Percentiles rank a stretch among this genome's conserved stretches.
phyloP scores from a whole-genome alignment of 2,888 invertebrate species.

The Ptychoptera albimana region DNA sequence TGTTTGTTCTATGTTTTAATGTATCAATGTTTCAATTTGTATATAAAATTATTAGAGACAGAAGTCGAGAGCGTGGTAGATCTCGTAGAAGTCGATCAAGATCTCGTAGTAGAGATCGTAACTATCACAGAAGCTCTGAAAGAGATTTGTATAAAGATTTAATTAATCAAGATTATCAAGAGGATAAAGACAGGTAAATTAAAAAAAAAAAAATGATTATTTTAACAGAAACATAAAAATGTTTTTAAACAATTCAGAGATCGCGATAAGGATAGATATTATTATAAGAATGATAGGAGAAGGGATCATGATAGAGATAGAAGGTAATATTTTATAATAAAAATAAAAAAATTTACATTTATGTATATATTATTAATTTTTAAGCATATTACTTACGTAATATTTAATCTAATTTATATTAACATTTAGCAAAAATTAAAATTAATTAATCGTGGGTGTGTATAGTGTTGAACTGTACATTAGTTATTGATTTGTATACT shows the following conservation, averaged over 20 bases:
- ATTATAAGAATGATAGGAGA: conserved; percentile 11
- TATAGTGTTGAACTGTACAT: too few relatives aligned
- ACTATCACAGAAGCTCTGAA: conserved; percentile 16
- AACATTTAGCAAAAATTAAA: too few relatives aligned
- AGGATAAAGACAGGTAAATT: conserved; percentile 14
- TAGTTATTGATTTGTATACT: too few relatives aligned
- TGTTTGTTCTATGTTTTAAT: neutral
- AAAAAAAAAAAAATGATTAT: neutral
- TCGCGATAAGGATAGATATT: conserved; percentile 9
- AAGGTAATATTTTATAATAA: too few relatives aligned
- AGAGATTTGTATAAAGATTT: conserved; percentile 27
- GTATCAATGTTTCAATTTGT: neutral
- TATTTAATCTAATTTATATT: too few relatives aligned
- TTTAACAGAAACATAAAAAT: neutral
- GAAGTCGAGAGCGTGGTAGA: conserved; percentile 22
- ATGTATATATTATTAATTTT: too few relatives aligned
- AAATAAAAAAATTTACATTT: too few relatives aligned
- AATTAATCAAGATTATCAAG: conserved; percentile 27
- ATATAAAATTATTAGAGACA: conserved; percentile 16
- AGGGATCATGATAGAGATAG: conserved; percentile 5
- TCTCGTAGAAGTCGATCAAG: conserved; percentile 18
- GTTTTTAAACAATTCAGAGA: conserved; percentile 4
- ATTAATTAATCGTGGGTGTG: too few relatives aligned
- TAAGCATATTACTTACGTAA: too few relatives aligned
- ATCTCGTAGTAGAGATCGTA: conserved; percentile 27